phyloP scores from a whole-genome alignment of 37 sponge, comb jelly and placozoan species.

The Agelas oroides region DNA sequence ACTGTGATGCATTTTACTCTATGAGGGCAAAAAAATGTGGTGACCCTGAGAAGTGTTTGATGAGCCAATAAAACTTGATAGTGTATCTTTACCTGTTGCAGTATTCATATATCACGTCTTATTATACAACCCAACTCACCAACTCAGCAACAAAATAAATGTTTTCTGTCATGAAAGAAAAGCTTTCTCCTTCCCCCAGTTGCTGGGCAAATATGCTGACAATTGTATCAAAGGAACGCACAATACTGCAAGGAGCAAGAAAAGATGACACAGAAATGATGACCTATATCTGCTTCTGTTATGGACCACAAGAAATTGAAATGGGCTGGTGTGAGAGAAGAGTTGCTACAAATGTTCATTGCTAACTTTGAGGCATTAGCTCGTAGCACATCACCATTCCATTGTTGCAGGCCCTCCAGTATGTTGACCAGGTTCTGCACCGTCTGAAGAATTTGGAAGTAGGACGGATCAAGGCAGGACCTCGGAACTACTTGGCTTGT shows the following conservation, averaged over 20 bases:
- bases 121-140: background rate
- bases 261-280: background rate
- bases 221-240: conserved; percentile 6
- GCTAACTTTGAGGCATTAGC: background rate
- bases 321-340: background rate
- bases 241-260: background rate
- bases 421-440: background rate
- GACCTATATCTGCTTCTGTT: too few species aligned
- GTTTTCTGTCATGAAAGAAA: background rate
- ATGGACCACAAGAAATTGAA: too few species aligned
- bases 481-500: too few species aligned
- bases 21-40: too few species aligned
- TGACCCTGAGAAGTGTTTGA: too few species aligned
- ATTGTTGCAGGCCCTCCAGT: background rate
- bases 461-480: too few species aligned
- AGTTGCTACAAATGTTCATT: background rate
- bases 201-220: background rate
- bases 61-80: too few species aligned
- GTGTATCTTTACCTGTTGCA: too few species aligned
- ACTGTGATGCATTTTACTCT: too few species aligned
- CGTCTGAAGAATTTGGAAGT: background rate
- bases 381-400: background rate
- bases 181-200: too few species aligned
- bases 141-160: background rate
- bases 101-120: too few species aligned